Percentiles rank a stretch among this genome's conserved stretches.
These are phyloP conservation scores for Platerodrilus igneus DNA, from an alignment of 2,888 invertebrate genomes.

Conservation along the genomic window DNA sequence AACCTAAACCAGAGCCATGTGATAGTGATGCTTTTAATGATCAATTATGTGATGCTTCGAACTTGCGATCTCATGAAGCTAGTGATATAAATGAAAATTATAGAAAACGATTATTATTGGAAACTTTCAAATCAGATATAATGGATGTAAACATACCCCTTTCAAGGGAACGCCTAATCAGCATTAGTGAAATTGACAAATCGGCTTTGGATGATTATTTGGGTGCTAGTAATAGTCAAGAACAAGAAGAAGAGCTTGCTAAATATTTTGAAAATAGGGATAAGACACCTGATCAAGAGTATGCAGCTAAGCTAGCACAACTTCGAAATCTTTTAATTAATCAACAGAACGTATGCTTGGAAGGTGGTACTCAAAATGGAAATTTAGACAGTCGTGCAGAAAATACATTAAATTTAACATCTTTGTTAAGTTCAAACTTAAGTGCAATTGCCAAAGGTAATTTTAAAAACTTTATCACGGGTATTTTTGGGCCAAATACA, in stretches of 20 bases:
- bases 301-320: slow-evolving; percentile 62
- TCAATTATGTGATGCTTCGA: slow-evolving; percentile 38
- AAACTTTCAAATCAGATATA: too few species aligned
- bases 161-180: slow-evolving; percentile 62
- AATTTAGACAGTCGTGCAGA: neutral
- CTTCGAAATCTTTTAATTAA: slow-evolving; percentile 58
- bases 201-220: slow-evolving; percentile 79
- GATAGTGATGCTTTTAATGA: slow-evolving; percentile 47
- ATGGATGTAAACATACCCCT: slow-evolving; percentile 25
- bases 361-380: slow-evolving; percentile 21
- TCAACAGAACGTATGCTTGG: slow-evolving; percentile 53
- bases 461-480: slow-evolving; percentile 2
- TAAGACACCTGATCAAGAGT: slow-evolving; percentile 35
- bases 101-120: too few species aligned
- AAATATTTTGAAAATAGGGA: slow-evolving; percentile 70
- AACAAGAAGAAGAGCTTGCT: slow-evolving; percentile 78
- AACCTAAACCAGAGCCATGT: slow-evolving; percentile 49
- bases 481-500: slow-evolving; percentile 7
- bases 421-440: slow-evolving; percentile 12
- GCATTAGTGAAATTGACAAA: slow-evolving; percentile 73
- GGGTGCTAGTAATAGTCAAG: slow-evolving; percentile 69
- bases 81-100: slow-evolving; percentile 21
- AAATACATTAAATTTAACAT: slow-evolving; percentile 14
- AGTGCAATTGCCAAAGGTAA: slow-evolving; percentile 26
- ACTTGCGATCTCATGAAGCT: slow-evolving; percentile 43